Evolutionary conservation across 2,888 invertebrate species (phyloP), one percentile per base, ranked within the genome.

Genomic region (Amphipyra tragopoginis): DNA sequence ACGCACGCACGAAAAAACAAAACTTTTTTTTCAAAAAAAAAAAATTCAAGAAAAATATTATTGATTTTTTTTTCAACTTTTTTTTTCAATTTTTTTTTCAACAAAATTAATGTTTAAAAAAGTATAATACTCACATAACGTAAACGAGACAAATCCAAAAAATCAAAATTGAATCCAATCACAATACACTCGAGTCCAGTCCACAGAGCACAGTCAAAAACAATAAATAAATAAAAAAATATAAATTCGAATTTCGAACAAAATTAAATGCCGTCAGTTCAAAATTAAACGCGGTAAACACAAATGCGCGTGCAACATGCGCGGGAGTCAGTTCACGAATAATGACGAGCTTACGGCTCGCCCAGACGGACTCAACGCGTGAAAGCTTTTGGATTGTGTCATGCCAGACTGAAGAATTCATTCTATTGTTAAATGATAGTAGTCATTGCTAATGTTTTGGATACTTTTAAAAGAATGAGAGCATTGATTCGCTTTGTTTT

Each of bases 351-450:
- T 66, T 71, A 55, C 60, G 49, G 48, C 51, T 50, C 59, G 45
- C 39, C 29, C 44, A 56, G 21, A 21, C 40, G 33, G 40, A 34
- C 47, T 65, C 34, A 15, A n/a, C 62, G 69, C 81, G 88, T 81
- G 88, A 89, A 89, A 89, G 89, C 89, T 85, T 80, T 65, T 39
- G 75, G 71, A 80, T 38, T 55, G 62, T 34, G 8, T 54, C 63
- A 81, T 81, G 81, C 71, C 15, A 71, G 45, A 71, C 38, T 39
- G 43, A 53, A 65, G 29, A 63, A 61, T 65, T 15, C 8, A 52
- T 50, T 21, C 15, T 36, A 42, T 53, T 69, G 39, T 50, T 15
- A 13, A 49, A n/a, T 56, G 10, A 49, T 10, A 40, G 6, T 34
- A 26, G 13, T 1, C 14, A 14, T 14, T 14, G 14, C 47, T 9